These are phyloP conservation scores for Aphelenchoides besseyi DNA, from an alignment of 1,140 invertebrate species.

Conservation along the genomic window DNA sequence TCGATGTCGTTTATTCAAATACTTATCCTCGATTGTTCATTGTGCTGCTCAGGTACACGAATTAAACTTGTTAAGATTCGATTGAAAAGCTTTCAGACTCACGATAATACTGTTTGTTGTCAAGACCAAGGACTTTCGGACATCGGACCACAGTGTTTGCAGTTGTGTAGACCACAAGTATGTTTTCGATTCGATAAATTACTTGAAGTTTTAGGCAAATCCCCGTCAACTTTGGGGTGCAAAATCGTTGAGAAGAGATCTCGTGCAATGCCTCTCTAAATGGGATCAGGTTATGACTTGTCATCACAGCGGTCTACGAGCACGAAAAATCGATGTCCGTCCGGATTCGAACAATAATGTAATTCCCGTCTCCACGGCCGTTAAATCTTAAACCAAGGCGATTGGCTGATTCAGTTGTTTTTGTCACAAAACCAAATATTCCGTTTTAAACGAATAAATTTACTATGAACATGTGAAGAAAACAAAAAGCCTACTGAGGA, in stretches of 20 bases:
- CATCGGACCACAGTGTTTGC: conserved; percentile 54
- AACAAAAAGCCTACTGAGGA: conserved; percentile 1
- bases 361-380: neutral
- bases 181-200: too few relatives aligned
- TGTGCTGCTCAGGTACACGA: conserved; percentile 56
- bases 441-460: neutral
- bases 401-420: neutral
- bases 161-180: conserved; percentile 59
- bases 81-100: conserved; percentile 43
- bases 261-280: conserved; percentile 60
- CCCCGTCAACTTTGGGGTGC: conserved; percentile 57
- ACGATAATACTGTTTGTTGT: conserved; percentile 60
- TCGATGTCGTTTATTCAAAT: conserved; percentile 61
- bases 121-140: conserved; percentile 55
- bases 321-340: conserved; percentile 48
- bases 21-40: conserved; percentile 57
- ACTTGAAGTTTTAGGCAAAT: conserved; percentile 48
- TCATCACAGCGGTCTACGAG: conserved; percentile 60
- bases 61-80: too few relatives aligned
- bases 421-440: neutral
- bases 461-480: neutral
- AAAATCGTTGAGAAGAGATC: conserved; percentile 60
- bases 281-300: conserved; percentile 61
- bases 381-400: neutral
- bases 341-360: neutral